Base-by-base conservation (phyloP, 2,113 vertebrate genomes). In the Hydropotes inermis region DNA sequence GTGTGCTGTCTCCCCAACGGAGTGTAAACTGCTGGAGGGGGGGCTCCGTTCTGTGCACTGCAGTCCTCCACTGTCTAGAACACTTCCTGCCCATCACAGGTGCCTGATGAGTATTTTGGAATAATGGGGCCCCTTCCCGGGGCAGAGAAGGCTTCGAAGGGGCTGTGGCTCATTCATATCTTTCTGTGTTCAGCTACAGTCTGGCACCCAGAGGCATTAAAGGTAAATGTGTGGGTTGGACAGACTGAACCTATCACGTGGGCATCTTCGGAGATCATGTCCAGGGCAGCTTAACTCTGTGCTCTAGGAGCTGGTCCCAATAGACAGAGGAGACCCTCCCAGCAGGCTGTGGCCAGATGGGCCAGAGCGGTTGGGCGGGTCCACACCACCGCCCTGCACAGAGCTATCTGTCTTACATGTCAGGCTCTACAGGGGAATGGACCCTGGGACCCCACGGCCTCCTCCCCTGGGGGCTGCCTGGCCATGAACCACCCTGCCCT, bases 401-500 rank as follows among this genome's bases (percentile, higher is more conserved):
- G 21, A 88, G 57, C 39, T 57, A 30, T n/a, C 47, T 45, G 47
- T 12, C 6, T 1, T 4, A 9, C 13, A 3, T 19, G 30, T n/a
- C 28, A 5, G n/a, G 67, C n/a, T 74, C 94, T n/a, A 45, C 4
- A 27, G 21, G 27, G 21, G 36, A 91, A 58, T 0, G 7, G 55
- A 45, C 4, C 30, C 39, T 12, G 0, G 0, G 52, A 50, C 92
- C 95, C 76, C 21, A 12, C 1, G 6, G n/a, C 36, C 55, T 43
- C 45, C 74, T 95, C 27, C 23, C 70, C 7, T 9, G 86, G 43
- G 89, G 89, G 91, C 97, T 61, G 14, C 90, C 64, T 6, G 96
- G 36, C 79, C 89, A 90, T 70, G 96, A 85, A 54, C 93, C 97
- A 67, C 70, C 87, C 19, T 91, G 50, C 8, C 45, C 2, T 4